Conservation (phyloP, 1,140 invertebrate species). For the Achroia grisella region DNA sequence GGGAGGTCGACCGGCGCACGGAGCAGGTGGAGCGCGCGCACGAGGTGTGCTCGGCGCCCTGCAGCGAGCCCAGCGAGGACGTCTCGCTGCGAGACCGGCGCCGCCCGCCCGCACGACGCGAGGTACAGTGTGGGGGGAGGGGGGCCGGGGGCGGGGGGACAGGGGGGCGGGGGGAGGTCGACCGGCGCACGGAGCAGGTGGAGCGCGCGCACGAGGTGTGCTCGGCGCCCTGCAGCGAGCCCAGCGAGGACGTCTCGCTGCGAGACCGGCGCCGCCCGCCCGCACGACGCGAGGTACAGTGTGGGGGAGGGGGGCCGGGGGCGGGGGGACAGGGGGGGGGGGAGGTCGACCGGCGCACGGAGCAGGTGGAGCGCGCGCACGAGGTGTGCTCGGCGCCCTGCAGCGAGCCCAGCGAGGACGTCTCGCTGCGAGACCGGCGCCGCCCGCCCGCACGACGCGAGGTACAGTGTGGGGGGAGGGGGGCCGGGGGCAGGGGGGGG, state of each 20-base stretch:
- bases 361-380: slow-evolving; percentile 81
- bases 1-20: slow-evolving; percentile 67
- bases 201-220: slow-evolving; percentile 80
- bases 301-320: slow-evolving; percentile 76
- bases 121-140: slow-evolving; percentile 70
- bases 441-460: not conserved
- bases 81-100: slow-evolving; percentile 80
- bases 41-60: slow-evolving; percentile 74
- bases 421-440: slow-evolving; percentile 79
- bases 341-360: slow-evolving; percentile 70
- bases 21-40: slow-evolving; percentile 81
- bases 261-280: slow-evolving; percentile 69
- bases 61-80: slow-evolving; percentile 85
- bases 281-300: slow-evolving; percentile 22
- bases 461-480: too few species aligned
- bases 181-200: slow-evolving; percentile 76
- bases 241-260: slow-evolving; percentile 86
- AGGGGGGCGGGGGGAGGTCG: too few species aligned
- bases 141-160: slow-evolving; percentile 75
- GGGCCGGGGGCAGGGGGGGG: too few species aligned
- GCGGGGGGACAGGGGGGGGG: slow-evolving; percentile 73
- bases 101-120: not conserved
- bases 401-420: slow-evolving; percentile 85
- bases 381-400: slow-evolving; percentile 74
- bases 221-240: slow-evolving; percentile 77